Base-by-base conservation (phyloP, 2,797 vertebrate species). In the Tenualosa ilisha region DNA sequence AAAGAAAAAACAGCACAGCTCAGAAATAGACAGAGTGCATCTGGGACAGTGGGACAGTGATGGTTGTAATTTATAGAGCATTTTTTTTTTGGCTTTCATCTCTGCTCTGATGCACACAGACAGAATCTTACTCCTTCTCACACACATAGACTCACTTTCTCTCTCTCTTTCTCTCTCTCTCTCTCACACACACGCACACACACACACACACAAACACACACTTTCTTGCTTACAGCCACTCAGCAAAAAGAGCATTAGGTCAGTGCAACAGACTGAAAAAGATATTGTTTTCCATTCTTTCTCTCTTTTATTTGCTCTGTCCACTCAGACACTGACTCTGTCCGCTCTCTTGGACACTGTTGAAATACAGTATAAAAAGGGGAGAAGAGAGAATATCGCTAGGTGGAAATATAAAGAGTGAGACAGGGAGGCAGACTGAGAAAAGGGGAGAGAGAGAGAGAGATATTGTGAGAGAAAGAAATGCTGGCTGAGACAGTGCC, bases 401-500 rank as follows among this genome's bases (percentile, higher is more conserved):
- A 9, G 50, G 4, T 65, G 61, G 61, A 86, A 37, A 63, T 68
- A 68, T 65, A 51, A 49, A 82, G 83, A 82, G 50, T 46, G 46
- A 1, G 46, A 59, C 6, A 82, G 51, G 22, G 63, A 37, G 63
- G 4, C 54, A 37, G 24, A 81, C 81, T 17, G 24, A 82, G 37
- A 81, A 31, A 31, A 31, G 31, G 46, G 7, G 46, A 46, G 46
- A 91, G 91, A 89, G 85, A 88, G 86, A 88, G 63, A 40, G 40
- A 83, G 75, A 87, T 90, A 88, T 8, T 12, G 53, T 81, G 26
- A 49, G 6, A 84, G 46, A 87, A 86, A 51, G 87, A 89, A 72
- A 75, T 88, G 90, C 87, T 84, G 89, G 83, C 85, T 49, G 51
- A 79, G 53, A 51, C 43, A 61, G 87, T 82, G 81, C 56, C 46